Evolutionary conservation across 2,797 vertebrate species (phyloP).

Genomic region (Pseudomugil gertrudae): DNA sequence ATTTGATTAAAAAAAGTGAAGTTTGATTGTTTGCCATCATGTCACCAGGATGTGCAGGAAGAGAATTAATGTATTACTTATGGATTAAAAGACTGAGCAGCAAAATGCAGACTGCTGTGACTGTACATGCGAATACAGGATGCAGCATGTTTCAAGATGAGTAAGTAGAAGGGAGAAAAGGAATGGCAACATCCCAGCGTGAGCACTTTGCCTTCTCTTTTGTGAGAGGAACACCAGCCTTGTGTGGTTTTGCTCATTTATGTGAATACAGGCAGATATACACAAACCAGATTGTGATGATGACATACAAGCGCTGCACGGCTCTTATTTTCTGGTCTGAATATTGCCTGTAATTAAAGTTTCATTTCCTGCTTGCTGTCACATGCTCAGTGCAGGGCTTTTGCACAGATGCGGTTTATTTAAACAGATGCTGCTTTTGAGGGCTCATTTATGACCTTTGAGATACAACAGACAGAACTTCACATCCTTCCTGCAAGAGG

Average conservation of each 20-base stretch:
- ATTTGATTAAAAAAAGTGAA: slow-evolving; percentile 50
- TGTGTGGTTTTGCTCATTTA: neutral
- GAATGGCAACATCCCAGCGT: slow-evolving; percentile 1
- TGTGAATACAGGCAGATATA: neutral
- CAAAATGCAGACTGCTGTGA: neutral
- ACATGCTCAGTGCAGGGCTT: neutral
- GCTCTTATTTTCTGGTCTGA: fast-evolving
- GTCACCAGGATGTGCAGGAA: slow-evolving; percentile 35
- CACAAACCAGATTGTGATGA: neutral
- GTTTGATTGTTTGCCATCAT: slow-evolving; percentile 43
- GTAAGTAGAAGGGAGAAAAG: neutral
- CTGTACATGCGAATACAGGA: slow-evolving; percentile 17
- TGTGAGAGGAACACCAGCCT: fast-evolving
- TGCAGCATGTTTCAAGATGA: slow-evolving; percentile 9
- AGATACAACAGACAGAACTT: slow-evolving; percentile 61
- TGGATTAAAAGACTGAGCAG: slow-evolving; percentile 15
- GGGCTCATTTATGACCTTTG: slow-evolving; percentile 51
- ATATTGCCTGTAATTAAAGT: neutral
- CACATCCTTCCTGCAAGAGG: slow-evolving; percentile 76
- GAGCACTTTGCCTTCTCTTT: neutral
- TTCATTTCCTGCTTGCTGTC: neutral
- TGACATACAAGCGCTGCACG: fast-evolving
- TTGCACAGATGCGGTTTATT: slow-evolving; percentile 34
- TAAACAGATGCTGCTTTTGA: slow-evolving; percentile 35
- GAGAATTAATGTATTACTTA: slow-evolving; percentile 27